phyloP scores from a whole-genome alignment of 2,888 invertebrate species.

The Copidosoma aretas region DNA sequence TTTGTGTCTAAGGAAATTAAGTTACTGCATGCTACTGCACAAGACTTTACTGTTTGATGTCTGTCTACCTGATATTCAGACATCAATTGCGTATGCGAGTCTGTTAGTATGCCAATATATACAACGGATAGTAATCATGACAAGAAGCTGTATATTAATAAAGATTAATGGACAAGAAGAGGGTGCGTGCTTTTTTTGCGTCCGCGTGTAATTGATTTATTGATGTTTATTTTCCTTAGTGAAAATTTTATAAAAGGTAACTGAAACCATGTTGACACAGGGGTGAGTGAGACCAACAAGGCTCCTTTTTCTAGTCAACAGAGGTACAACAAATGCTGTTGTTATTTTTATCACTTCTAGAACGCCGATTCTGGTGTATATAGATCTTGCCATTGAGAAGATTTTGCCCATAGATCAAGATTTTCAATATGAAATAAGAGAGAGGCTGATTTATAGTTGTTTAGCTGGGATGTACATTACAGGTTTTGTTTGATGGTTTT shows the following conservation, averaged over 20 bases:
- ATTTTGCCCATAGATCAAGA: constrained; percentile 81
- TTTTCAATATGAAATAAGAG: constrained; percentile 79
- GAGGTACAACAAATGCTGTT: constrained; percentile 66
- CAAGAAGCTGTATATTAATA: not conserved
- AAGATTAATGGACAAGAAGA: constrained; percentile 15
- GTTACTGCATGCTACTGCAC: too few species aligned
- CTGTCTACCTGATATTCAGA: not conserved
- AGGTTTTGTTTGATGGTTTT: too few species aligned
- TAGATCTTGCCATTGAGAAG: constrained; percentile 81
- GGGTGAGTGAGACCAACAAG: constrained; percentile 65
- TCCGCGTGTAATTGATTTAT: too few species aligned
- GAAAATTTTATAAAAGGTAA: constrained; percentile 55
- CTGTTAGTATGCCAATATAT: not conserved
- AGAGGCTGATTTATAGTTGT: constrained; percentile 40
- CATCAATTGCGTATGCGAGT: not conserved
- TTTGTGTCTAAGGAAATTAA: too few species aligned
- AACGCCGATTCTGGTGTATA: constrained; percentile 74
- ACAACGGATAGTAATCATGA: too few species aligned
- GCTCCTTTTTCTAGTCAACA: constrained; percentile 69
- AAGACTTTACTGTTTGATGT: constrained; percentile 8
- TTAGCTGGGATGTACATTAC: not conserved
- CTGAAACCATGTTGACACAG: constrained; percentile 64
- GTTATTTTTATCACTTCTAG: constrained; percentile 68
- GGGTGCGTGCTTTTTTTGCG: too few species aligned
- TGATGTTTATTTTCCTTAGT: constrained; percentile 27